Evolutionary conservation across 2,888 invertebrate genomes (phyloP).

Genomic region (Aphelenchoides bicaudatus): DNA sequence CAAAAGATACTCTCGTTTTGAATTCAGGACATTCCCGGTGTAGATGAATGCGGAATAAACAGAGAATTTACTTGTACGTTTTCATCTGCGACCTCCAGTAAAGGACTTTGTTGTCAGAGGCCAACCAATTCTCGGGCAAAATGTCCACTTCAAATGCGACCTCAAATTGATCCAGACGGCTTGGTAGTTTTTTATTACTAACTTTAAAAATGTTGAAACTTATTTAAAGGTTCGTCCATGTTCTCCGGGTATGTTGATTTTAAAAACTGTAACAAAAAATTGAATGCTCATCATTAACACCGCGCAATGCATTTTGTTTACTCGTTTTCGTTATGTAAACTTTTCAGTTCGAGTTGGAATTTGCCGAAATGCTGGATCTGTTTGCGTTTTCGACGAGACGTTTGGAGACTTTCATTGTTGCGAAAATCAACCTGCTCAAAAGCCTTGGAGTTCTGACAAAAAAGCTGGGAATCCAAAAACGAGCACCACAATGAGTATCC

Average conservation of each 20-base stretch:
- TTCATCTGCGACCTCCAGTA: neutral
- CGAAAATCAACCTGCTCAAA: constrained; percentile 18
- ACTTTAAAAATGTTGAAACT: too few species aligned
- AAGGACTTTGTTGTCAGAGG: constrained; percentile 9
- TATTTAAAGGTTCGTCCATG: too few species aligned
- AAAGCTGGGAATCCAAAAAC: neutral
- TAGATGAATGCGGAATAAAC: neutral
- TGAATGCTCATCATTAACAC: too few species aligned
- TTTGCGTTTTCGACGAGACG: constrained; percentile 34
- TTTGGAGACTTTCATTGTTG: constrained; percentile 36
- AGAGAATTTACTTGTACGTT: constrained; percentile 15
- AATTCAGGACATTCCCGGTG: neutral
- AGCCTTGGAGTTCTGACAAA: too few species aligned
- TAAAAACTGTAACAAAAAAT: too few species aligned
- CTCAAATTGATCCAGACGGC: constrained; percentile 7
- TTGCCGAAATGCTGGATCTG: constrained; percentile 24
- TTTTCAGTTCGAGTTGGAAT: constrained; percentile 22
- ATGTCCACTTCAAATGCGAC: constrained; percentile 9
- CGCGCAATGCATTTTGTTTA: too few species aligned
- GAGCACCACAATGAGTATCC: constrained; percentile 10
- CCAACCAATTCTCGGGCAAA: neutral
- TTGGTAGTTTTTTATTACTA: constrained; percentile 15
- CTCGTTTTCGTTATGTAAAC: too few species aligned
- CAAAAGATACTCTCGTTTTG: too few species aligned
- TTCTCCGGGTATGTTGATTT: too few species aligned